These are phyloP conservation scores for Hypselothyrea guttata DNA, from an alignment of 2,888 invertebrate genomes.

Conservation along the genomic window DNA sequence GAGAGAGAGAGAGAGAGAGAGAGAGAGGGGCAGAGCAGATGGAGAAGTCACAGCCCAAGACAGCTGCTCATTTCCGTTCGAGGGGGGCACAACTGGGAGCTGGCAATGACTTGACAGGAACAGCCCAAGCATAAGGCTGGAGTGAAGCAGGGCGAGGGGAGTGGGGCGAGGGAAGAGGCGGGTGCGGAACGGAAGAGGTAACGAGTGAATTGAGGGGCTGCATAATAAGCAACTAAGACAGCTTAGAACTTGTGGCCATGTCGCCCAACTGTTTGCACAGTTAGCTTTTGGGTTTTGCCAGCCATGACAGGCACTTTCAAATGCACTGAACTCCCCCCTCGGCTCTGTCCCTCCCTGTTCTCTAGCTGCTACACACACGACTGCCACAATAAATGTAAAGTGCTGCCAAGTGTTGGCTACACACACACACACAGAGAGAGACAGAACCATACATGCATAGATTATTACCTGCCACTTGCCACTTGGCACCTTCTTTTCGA, in stretches of 20 bases:
- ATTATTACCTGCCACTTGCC: constrained; percentile 78
- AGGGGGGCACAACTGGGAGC: constrained; percentile 26
- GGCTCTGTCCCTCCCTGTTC: neutral
- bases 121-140: constrained; percentile 17
- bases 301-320: constrained; percentile 72
- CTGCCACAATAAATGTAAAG: constrained; percentile 76
- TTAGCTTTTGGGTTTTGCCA: constrained; percentile 44
- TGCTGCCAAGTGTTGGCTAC: constrained; percentile 72
- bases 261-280: constrained; percentile 62
- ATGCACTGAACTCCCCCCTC: constrained; percentile 48
- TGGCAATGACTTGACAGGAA: constrained; percentile 69
- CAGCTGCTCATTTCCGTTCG: constrained; percentile 76
- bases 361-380: constrained; percentile 23
- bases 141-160: neutral
- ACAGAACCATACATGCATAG: constrained; percentile 66
- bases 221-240: constrained; percentile 77
- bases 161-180: neutral
- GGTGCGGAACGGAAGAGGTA: neutral
- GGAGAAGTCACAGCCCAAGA: constrained; percentile 63
- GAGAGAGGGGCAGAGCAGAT: constrained; percentile 14
- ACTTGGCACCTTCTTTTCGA: constrained; percentile 68
- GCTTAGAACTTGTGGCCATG: constrained; percentile 74
- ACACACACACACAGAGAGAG: constrained; percentile 18
- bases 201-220: constrained; percentile 24
- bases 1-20: neutral